phyloP scores from a whole-genome alignment of 2,888 invertebrate species.

The Alentia gelatinosa region DNA sequence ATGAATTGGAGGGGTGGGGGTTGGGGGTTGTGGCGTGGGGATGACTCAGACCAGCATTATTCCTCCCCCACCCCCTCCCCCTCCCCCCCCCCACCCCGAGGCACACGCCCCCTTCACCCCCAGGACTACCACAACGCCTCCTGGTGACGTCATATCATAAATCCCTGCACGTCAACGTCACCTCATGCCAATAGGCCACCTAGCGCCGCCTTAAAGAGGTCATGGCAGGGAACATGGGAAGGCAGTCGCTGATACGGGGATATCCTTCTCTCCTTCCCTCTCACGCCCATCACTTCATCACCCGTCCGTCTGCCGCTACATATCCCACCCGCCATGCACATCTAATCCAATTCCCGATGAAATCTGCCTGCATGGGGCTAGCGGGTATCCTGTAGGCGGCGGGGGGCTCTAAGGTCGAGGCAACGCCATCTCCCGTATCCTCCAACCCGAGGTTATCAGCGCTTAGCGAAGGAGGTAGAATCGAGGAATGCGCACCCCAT shows the following conservation, averaged over 20 bases:
- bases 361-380: not conserved
- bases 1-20: not conserved
- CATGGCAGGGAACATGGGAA: not conserved
- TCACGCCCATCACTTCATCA: not conserved
- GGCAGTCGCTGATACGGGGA: no score
- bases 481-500: not conserved
- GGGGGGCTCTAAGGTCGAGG: not conserved
- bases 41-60: not conserved
- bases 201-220: not conserved
- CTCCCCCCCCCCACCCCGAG: not conserved
- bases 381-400: no score
- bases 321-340: not conserved
- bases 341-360: conserved; percentile 44
- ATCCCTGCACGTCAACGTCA: conserved; percentile 1
- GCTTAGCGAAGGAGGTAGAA: not conserved
- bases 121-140: no score
- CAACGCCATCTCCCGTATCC: no score
- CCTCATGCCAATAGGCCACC: not conserved
- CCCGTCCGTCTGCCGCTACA: no score
- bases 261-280: not conserved
- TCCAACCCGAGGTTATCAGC: conserved; percentile 33
- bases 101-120: no score
- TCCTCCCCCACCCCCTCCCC: not conserved
- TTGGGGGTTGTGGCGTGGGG: not conserved
- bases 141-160: not conserved